Percentiles rank a stretch among this genome's conserved stretches.
Conservation (phyloP, 2,113 vertebrate species). For the Podilymbus podiceps region DNA sequence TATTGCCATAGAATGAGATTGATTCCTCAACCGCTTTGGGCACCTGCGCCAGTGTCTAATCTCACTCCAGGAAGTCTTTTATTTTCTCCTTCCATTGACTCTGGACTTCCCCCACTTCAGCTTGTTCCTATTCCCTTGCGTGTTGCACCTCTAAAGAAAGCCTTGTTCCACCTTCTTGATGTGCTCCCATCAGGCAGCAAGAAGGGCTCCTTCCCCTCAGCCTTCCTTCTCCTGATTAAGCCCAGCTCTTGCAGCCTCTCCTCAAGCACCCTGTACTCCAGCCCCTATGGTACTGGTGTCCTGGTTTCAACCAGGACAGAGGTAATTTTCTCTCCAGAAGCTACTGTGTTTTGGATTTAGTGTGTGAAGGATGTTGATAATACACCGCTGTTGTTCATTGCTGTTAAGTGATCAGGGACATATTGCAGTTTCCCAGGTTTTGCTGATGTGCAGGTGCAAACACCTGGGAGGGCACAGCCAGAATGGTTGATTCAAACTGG, state of each 20-base stretch:
- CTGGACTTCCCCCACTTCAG: not conserved
- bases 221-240: not conserved
- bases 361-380: too few species aligned
- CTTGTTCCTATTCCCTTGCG: not conserved
- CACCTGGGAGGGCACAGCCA: too few species aligned
- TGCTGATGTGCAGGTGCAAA: too few species aligned
- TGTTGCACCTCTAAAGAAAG: not conserved
- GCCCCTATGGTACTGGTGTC: too few species aligned
- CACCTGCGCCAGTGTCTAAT: not conserved
- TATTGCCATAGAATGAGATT: not conserved
- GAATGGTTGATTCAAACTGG: too few species aligned
- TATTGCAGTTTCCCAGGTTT: too few species aligned
- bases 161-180: not conserved
- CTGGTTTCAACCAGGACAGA: too few species aligned
- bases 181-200: not conserved
- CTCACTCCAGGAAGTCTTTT: not conserved
- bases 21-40: not conserved
- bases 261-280: not conserved
- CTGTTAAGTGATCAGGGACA: too few species aligned
- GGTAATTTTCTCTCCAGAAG: too few species aligned
- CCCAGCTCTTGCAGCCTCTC: not conserved
- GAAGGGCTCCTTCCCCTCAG: not conserved
- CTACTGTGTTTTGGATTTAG: too few species aligned
- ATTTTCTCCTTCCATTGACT: not conserved
- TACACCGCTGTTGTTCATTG: too few species aligned